Percentiles rank a stretch among this genome's conserved stretches.
Evolutionary conservation across 92 coral and sea anemone species (phyloP).

Genomic region (Pocillopora meandrina): DNA sequence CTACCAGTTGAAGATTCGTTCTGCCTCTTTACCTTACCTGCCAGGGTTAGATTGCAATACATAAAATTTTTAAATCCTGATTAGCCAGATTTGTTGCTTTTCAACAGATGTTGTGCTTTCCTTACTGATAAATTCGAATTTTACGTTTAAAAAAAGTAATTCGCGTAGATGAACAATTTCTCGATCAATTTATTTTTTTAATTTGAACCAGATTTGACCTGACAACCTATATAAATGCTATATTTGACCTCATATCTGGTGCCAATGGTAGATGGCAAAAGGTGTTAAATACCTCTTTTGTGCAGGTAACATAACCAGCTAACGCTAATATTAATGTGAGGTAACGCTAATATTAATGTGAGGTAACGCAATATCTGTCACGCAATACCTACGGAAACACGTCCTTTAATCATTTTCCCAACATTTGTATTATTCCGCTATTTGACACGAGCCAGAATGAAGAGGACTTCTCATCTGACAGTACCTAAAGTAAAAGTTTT

Average conservation of each 20-base stretch:
- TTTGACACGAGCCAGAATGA: constrained; percentile 6
- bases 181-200: background rate
- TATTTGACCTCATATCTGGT: background rate
- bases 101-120: no score
- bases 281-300: no score
- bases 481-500: constrained; percentile 4
- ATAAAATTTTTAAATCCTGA: no score
- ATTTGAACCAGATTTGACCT: background rate
- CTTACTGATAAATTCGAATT: no score
- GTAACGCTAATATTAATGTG: constrained; percentile 4
- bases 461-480: background rate
- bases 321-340: background rate
- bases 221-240: background rate
- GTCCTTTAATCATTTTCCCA: background rate
- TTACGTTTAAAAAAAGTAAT: no score
- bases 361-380: constrained; percentile 28
- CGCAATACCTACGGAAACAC: background rate
- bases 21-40: no score
- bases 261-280: no score
- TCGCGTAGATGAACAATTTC: background rate
- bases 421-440: background rate
- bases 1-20: background rate
- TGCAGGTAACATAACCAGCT: no score
- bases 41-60: no score
- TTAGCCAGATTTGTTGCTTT: no score